Base-by-base conservation (phyloP, 2,888 invertebrate species). In the Philaethria dido region DNA sequence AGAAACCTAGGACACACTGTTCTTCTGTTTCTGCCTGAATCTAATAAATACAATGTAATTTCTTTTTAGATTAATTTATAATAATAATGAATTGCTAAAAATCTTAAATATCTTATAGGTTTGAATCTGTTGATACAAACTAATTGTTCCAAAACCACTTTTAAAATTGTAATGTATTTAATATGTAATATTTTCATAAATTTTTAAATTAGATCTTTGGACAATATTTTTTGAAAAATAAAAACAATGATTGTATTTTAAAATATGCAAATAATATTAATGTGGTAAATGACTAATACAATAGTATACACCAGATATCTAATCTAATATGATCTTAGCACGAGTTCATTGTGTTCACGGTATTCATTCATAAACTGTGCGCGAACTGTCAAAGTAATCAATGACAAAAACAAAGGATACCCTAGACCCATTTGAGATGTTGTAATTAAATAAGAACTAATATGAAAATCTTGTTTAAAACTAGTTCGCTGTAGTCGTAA, bases 351-450 rank as follows among this genome's bases (percentile, higher is more conserved):
- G 88, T 83, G 83, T 82, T 83, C 81, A 82, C 80, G 80, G 78
- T 81, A 78, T 85, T 86, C 92, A 92, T 92, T 92, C 92, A 92
- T 91, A 90, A 91, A 90, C 78, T 82, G 77, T 80, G 79, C 77
- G 78, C 77, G 85, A 88, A 79, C 87, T 91, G 91, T 92, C 91
- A 92, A 90, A 88, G 82, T 82, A 83, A 77, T 69, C 72, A 74
- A 77, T 71, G 77, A 85, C 78, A 83, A 87, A 87, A 91, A 89
- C 89, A 89, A 89, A 88, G 87, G 82, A 73, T 48, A 75, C 62
- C 29, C 1, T 14, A n/a, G 8, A 39, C 16, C 63, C 63, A n/a
- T n/a, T 63, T 68, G 13, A 9, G n/a, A 13, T 33, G 20, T 45
- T 18, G 54, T 54, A 47, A 42, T 57, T 20, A 42, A 36, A 11